phyloP scores from a whole-genome alignment of 2,888 invertebrate species.

The Pandemis cinnamomeana region DNA sequence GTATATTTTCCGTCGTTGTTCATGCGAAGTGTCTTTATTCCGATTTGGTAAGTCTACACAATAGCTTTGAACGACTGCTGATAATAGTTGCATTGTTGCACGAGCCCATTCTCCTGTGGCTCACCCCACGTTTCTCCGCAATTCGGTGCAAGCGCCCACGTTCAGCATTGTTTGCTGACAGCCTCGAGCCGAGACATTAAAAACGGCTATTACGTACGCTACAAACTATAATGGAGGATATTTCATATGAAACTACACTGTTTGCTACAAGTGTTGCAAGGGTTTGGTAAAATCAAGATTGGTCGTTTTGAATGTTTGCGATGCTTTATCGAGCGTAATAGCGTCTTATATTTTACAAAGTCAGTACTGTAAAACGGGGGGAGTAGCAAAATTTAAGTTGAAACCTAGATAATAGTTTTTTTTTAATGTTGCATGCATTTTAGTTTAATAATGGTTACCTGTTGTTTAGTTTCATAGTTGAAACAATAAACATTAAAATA shows the following conservation, averaged over 20 bases:
- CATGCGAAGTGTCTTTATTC: too few species aligned
- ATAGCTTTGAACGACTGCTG: background rate
- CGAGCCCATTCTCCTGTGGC: background rate
- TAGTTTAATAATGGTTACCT: too few species aligned
- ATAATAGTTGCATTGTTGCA: background rate
- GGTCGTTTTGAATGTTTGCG: too few species aligned
- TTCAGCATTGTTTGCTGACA: constrained; percentile 32
- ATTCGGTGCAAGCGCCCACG: constrained; percentile 27
- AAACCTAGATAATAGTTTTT: too few species aligned
- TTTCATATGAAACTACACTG: constrained; percentile 8
- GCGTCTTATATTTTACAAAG: background rate
- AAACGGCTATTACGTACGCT: constrained; percentile 26
- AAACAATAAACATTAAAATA: too few species aligned
- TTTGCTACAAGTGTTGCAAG: background rate
- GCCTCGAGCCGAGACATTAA: constrained; percentile 30
- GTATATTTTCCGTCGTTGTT: too few species aligned
- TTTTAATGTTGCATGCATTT: too few species aligned
- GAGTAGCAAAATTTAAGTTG: too few species aligned
- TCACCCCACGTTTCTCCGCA: background rate
- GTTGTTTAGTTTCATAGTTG: too few species aligned
- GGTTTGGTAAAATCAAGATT: background rate
- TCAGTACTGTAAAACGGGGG: too few species aligned
- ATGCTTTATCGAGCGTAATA: background rate
- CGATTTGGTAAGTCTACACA: too few species aligned
- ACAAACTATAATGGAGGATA: constrained; percentile 12